These are phyloP conservation scores for Apostichopus leukothele DNA, from an alignment of 53 echinoderm and acorn worm species.

Conservation along the genomic window DNA sequence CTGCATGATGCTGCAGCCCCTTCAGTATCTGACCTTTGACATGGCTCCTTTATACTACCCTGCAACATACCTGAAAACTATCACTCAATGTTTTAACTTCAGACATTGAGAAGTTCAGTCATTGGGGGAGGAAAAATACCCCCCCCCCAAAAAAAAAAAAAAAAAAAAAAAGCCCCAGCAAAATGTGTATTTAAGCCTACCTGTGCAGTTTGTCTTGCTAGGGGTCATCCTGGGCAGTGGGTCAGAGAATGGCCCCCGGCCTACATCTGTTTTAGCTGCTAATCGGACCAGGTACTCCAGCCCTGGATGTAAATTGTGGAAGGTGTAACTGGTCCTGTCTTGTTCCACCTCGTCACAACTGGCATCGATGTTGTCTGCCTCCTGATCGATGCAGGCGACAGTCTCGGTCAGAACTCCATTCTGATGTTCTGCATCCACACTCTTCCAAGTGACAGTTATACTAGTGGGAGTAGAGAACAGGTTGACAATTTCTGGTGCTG, in stretches of 20 bases:
- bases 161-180: too few relatives aligned
- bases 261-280: neutral
- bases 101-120: too few relatives aligned
- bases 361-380: neutral
- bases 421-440: neutral
- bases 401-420: constrained; percentile 4
- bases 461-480: constrained; percentile 9
- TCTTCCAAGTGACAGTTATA: neutral
- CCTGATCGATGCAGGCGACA: constrained; percentile 15
- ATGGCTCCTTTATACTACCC: too few relatives aligned
- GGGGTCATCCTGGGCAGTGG: constrained; percentile 8
- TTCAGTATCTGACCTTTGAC: too few relatives aligned
- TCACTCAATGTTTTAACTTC: too few relatives aligned
- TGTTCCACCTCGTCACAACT: neutral
- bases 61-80: too few relatives aligned
- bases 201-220: constrained; percentile 5
- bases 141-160: too few relatives aligned
- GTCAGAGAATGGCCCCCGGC: neutral
- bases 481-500: constrained; percentile 4
- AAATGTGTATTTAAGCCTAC: too few relatives aligned
- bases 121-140: too few relatives aligned
- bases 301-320: neutral
- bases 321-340: neutral
- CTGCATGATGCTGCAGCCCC: too few relatives aligned
- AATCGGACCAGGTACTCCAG: neutral